Evolutionary conservation across 2,888 invertebrate genomes (phyloP), one percentile per base, ranked within the genome.

Genomic region (Lamellibrachia columna): DNA sequence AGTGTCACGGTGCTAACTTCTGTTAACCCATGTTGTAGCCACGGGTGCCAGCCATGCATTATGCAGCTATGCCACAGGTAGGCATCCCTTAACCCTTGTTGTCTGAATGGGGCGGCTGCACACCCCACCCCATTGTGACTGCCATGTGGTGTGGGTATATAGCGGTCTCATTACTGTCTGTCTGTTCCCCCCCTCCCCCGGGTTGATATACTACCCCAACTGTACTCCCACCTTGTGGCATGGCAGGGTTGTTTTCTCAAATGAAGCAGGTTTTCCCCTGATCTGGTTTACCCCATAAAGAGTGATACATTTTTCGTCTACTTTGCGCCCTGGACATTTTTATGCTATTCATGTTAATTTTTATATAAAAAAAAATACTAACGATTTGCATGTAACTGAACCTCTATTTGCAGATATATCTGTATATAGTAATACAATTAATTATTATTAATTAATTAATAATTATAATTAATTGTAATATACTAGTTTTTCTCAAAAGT

Each of bases 31-130:
- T 75, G 75, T 75, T 75, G 75, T 75, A 75, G 75, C 75, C 22
- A 1, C 75, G 75, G n/a, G 75, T 75, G 75, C 75, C 75, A 75
- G 75, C 75, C 75, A n/a, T 75, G 75, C 75, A 75, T 15, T 75
- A 75, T 75, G 75, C 75, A 75, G 75, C 75, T 75, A 75, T 75
- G 75, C 75, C 75, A 75, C 75, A 75, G 75, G 75, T 75, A 75
- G 75, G 75, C 75, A 15, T 15, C 75, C 75, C 75, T 75, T 75
- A 75, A 75, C 75, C 75, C 75, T 75, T 75, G 75, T 75, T n/a
- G 22, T 75, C 0, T n/a, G 40, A 40, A 40, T 40, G 40, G 40
- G 40, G 40, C 40, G 1, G 40, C 40, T 40, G 40, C 22, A 15
- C 75, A 15, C 1, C 75, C 55, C 15, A 15, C 75, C 75, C 75